phyloP scores from a whole-genome alignment of 2,888 invertebrate species.

The Pardosa pseudoannulata region DNA sequence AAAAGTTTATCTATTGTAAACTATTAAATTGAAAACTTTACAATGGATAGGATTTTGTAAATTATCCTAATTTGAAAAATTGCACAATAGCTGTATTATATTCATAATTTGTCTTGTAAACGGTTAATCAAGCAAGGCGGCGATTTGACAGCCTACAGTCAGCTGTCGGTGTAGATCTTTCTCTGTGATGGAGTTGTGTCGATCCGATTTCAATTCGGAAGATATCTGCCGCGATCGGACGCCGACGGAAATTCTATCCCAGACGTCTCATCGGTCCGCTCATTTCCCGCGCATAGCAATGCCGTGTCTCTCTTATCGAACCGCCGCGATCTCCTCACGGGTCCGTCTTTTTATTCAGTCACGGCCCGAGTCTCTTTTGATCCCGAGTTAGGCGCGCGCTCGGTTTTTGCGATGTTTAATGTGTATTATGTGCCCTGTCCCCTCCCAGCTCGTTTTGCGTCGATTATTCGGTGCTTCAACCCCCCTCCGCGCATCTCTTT shows the following conservation, averaged over 20 bases:
- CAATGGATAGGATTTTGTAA: too few species aligned
- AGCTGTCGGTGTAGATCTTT: too few species aligned
- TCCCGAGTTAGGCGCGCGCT: constrained; percentile 26
- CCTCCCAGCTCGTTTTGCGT: constrained; percentile 50
- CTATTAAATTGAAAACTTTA: too few species aligned
- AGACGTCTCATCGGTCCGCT: background rate
- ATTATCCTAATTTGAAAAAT: too few species aligned
- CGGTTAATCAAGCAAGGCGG: too few species aligned
- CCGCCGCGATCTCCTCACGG: background rate
- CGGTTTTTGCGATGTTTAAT: constrained; percentile 38
- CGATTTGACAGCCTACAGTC: too few species aligned
- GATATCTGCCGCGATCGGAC: too few species aligned
- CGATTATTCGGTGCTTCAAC: background rate
- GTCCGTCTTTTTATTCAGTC: constrained; percentile 25
- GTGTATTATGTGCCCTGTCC: constrained; percentile 34
- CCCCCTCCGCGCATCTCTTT: constrained; percentile 25
- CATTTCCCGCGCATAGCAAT: background rate
- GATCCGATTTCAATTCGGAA: too few species aligned
- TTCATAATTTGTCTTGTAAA: too few species aligned
- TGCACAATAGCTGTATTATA: too few species aligned
- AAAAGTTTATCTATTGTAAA: too few species aligned
- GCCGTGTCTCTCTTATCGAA: background rate
- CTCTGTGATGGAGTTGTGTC: too few species aligned
- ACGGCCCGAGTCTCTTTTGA: constrained; percentile 22
- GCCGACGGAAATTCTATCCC: background rate